Base-by-base conservation (phyloP, 2,113 vertebrate species). In the Pelodiscus sinensis region DNA sequence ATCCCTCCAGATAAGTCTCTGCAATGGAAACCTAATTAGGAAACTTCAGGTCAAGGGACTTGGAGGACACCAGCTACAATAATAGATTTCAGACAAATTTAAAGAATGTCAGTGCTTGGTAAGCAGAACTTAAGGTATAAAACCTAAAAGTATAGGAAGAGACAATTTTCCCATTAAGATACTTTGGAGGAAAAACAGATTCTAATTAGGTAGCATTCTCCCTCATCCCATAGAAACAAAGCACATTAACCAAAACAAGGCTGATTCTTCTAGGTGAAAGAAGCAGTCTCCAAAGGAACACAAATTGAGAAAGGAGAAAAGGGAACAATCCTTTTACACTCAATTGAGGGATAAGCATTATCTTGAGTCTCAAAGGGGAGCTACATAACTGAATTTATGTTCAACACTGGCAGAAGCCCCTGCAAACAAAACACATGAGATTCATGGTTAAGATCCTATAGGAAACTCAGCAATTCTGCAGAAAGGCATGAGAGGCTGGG, bases 131-230 rank as follows among this genome's bases (percentile, higher is more conserved):
- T n/a, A n/a, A 86, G 11, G 86, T 89, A 96, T 75, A 24, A 21
- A 89, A 96, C 62, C 31, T 68, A 96, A 4, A 73, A 73, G 79
- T 1, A 2, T 25, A 60, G 92, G 44, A 14, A 93, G 35, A 24
- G 44, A 9, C 92, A 5, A 38, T 95, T 95, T 96, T 92, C 71
- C 56, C 87, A 90, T 86, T 93, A 85, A 87, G 31, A 31, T 89
- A 60, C 79, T 0, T n/a, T 57, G 27, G 35, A 44, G 86, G 19
- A 86, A 86, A 12, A n/a, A 51, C 4, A 2, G 38, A 83, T 77
- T 94, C 51, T 62, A 93, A 21, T 2, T 21, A 35, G n/a, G 44
- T 81, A 88, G 54, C 15, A n/a, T 5, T 62, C 86, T 82, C 82
- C 56, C 24, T 10, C 24, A 58, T 9, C 14, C 81, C 35, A 82